Evolutionary conservation across 1,140 invertebrate genomes (phyloP), one percentile per base, ranked within the genome.

Genomic region (Helicorthomorpha holstii): DNA sequence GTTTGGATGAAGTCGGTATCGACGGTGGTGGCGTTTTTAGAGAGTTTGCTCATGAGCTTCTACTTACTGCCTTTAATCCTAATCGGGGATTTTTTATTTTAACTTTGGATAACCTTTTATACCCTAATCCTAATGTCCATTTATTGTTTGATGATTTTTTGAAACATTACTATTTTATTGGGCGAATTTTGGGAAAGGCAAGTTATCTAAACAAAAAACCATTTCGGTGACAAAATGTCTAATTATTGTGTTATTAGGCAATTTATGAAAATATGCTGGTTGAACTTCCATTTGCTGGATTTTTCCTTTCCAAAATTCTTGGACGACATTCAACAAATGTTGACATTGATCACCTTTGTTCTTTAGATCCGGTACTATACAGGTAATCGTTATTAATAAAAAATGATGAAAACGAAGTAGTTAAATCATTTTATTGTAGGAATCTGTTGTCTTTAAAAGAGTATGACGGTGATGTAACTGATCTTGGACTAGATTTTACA

Each of bases 61-160:
- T 97, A 3, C 93, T 91, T 67, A 93, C 91, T 0, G 85, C 87
- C 0, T 97, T 97, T 66, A 91, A 98, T 73, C 93, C 94, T 0
- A 97, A 96, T 65, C 74, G 92, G 41, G 94, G 93, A 0, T 86
- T 97, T 61, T 98, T 98, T 65, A 68, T 83, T 49, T 72, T 91
- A 16, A 97, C 92, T 1, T 82, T 81, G 55, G 90, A 97, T 61
- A 89, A 93, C 62, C 80, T 88, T 66, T 65, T 98, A 10, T 98
- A 97, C 69, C 94, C 94, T 0, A 98, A 96, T 70, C 93, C 93
- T 0, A 82, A 84, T 41, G 88, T 91, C 10, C 75, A 82, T 54
- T 66, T 88, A 21, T 66, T 97, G 0, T 77, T 88, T 21, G 79
- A 83, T 3, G 82, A 95, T 62, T 94, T 81, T 64, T 75, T 78